Evolutionary conservation across 2,797 vertebrate species (phyloP).

Genomic region (Benthosema pterotum): DNA sequence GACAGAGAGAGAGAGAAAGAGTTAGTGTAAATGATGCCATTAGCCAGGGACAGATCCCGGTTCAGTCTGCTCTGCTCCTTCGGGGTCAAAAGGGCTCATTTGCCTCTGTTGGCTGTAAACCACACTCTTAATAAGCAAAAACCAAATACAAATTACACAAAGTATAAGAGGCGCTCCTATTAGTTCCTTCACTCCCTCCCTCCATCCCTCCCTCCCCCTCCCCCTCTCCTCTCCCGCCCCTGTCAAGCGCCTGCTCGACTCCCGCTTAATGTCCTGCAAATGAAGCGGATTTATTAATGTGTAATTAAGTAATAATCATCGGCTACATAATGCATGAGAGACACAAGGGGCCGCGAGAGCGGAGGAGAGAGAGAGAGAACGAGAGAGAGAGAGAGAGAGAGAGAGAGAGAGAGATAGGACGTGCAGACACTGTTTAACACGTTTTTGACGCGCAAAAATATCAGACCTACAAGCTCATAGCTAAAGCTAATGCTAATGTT

Average conservation of each 20-base stretch:
- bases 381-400: conserved; percentile 42
- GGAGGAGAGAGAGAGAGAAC: conserved; percentile 56
- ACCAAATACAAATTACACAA: conserved; percentile 65
- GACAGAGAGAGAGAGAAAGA: conserved; percentile 29
- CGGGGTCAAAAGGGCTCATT: conserved; percentile 62
- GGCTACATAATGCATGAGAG: conserved; percentile 86
- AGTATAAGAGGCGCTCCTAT: conserved; percentile 51
- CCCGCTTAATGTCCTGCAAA: conserved; percentile 87
- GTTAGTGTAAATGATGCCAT: conserved; percentile 66
- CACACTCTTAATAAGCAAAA: conserved; percentile 52
- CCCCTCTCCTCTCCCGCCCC: conserved; percentile 11
- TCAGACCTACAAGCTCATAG: too few species aligned
- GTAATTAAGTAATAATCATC: conserved; percentile 90
- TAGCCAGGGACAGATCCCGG: conserved; percentile 38
- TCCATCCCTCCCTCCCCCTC: conserved; percentile 57
- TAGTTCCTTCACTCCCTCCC: conserved; percentile 28
- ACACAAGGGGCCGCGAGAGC: conserved; percentile 77
- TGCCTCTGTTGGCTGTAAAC: conserved; percentile 64
- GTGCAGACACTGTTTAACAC: conserved; percentile 56
- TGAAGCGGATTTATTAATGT: conserved; percentile 88
- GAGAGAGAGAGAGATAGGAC: conserved; percentile 56
- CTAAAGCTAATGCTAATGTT: too few species aligned
- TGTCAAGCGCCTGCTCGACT: conserved; percentile 80
- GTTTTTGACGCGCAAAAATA: too few species aligned
- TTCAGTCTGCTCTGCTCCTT: conserved; percentile 26